Evolutionary conservation across 2,888 invertebrate species (phyloP), one percentile per base, ranked within the genome.

Genomic region (Parascotia fuliginaria): DNA sequence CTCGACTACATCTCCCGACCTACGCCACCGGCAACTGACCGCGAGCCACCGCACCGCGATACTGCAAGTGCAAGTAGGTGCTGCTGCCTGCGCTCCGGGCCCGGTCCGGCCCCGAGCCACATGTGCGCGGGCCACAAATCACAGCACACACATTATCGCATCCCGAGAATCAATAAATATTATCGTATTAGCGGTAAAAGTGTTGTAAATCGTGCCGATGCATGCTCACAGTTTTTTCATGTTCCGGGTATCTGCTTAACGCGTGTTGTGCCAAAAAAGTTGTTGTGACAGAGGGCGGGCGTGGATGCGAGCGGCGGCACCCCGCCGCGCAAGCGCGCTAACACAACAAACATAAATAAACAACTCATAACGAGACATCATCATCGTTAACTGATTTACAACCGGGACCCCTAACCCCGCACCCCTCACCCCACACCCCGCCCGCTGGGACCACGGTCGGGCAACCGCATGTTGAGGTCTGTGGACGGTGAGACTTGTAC

Each of bases 81-180:
- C 46, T 9, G 24, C 19, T 43, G n/a, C 29, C 29, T 24, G 27
- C 34, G 16, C 28, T n/a, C n/a, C n/a, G n/a, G n/a, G n/a, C n/a
- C n/a, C n/a, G n/a, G n/a, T n/a, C n/a, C n/a, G n/a, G n/a, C n/a
- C n/a, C 37, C 22, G 5, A 31, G 43, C 9, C 51, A 47, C 66
- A 65, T 57, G 65, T 68, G 60, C 49, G 14, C 33, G 32, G 19
- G 12, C 37, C 38, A 47, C 61, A 56, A 54, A 65, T 57, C 60
- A 48, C 24, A n/a, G 0, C 0, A 32, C 5, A 12, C 13, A 32
- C 15, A 42, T 34, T 15, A 32, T 16, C 28, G 27, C 42, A 39
- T 80, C 79, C 79, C 79, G 70, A 68, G 83, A 85, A 81, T 69
- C 78, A 43, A 84, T 85, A 77, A 81, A 83, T 83, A 71, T 70